Percentiles rank a stretch among this genome's conserved stretches.
phyloP scores from a whole-genome alignment of 92 coral and sea anemone genomes.

The Epizoanthus fatuus region DNA sequence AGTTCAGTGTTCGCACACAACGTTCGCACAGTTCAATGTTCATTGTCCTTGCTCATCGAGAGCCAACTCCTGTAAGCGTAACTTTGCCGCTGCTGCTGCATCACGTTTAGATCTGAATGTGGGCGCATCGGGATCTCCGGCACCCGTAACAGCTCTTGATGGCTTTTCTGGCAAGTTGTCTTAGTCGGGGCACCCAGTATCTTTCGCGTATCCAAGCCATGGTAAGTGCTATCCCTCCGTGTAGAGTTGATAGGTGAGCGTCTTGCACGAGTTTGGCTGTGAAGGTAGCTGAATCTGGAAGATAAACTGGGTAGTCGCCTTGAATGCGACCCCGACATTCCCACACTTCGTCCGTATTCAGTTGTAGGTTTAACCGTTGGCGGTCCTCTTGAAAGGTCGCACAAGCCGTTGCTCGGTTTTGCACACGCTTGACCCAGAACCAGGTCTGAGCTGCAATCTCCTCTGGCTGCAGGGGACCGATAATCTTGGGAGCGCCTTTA shows the following conservation, averaged over 20 bases:
- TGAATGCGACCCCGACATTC: constrained; percentile 2
- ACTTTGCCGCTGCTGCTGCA: too few relatives aligned
- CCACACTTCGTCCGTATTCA: neutral
- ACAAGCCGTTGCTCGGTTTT: too few relatives aligned
- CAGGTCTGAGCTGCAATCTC: neutral
- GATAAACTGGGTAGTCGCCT: neutral
- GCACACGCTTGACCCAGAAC: too few relatives aligned
- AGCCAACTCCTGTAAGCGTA: too few relatives aligned
- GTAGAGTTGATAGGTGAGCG: neutral
- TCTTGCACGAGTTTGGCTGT: neutral
- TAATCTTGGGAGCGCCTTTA: too few relatives aligned
- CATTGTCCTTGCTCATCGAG: too few relatives aligned
- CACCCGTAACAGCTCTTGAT: neutral
- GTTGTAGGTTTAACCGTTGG: too few relatives aligned
- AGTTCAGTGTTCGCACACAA: too few relatives aligned
- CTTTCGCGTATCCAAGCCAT: constrained; percentile 1
- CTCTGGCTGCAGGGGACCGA: neutral
- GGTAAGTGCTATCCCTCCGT: neutral
- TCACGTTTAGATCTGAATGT: too few relatives aligned
- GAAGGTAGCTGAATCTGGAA: neutral
- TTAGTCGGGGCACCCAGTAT: constrained; percentile 1
- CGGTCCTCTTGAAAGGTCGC: too few relatives aligned
- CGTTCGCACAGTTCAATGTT: too few relatives aligned
- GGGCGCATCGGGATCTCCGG: neutral
- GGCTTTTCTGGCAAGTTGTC: neutral